These are phyloP conservation scores for Polymixis lichenea DNA, from an alignment of 2,888 invertebrate species.

Conservation along the genomic window DNA sequence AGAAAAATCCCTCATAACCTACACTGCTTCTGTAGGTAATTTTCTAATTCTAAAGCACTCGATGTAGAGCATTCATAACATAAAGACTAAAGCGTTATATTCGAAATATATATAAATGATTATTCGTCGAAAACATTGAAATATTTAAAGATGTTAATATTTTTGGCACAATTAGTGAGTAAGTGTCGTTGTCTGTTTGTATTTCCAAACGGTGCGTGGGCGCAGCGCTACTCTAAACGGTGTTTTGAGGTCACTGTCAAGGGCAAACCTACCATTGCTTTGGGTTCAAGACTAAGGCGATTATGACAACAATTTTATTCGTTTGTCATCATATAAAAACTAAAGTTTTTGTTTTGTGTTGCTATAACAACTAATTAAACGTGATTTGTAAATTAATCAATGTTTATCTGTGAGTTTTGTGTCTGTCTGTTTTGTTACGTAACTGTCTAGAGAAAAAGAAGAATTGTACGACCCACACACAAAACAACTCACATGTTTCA, in stretches of 20 bases:
- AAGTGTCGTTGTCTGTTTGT: constrained; percentile 29
- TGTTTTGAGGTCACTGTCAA: constrained; percentile 53
- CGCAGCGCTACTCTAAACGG: constrained; percentile 12
- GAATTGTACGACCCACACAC: neutral
- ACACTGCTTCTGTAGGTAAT: neutral
- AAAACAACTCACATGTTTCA: too few relatives aligned
- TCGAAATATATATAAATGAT: neutral
- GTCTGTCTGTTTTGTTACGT: neutral
- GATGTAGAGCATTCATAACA: neutral
- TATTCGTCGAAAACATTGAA: neutral
- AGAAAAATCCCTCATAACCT: neutral
- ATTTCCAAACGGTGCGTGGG: constrained; percentile 36
- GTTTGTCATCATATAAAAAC: neutral
- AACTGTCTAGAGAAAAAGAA: neutral
- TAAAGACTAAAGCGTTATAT: neutral
- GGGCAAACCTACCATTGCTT: constrained; percentile 14
- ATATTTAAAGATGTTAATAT: neutral
- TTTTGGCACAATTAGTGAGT: constrained; percentile 28
- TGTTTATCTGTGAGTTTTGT: neutral
- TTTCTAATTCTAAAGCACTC: neutral
- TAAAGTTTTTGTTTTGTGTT: neutral
- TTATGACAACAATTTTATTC: neutral
- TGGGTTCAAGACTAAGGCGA: neutral
- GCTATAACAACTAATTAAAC: neutral
- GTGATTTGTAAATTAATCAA: neutral